Evolutionary conservation across 2,888 invertebrate genomes (phyloP), one percentile per base, ranked within the genome.

Genomic region (Calameuta idolon): DNA sequence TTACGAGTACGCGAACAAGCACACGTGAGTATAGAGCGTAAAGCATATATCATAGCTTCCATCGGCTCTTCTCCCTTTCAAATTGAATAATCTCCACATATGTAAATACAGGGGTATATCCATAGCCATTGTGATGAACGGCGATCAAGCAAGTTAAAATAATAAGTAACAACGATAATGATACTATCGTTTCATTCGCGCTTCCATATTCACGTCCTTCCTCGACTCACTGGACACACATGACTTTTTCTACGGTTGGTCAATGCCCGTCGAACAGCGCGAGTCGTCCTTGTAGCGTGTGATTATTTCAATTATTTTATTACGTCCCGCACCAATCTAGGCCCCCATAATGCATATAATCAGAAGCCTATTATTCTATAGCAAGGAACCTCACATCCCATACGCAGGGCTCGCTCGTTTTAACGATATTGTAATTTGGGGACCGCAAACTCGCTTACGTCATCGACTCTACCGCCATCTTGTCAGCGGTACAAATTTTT

Each of bases 281-380:
- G 79, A 82, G 82, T 81, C 83, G 83, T 86, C 82, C 82, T 85
- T 85, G 87, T 80, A 84, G 83, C 84, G 83, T 88, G 85, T 87
- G 88, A 88, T 90, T 90, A 90, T 89, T 89, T 88, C 89, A 88
- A 88, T 90, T 90, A 90, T 89, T 90, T 89, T 86, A 90, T 89
- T 90, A 90, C 87, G 84, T 85, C 84, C 84, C 85, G 83, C 85
- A 88, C 87, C 88, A 89, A 88, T 89, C 86, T 87, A 85, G 79
- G 83, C 82, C 84, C 82, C 83, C 80, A 86, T 89, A 89, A 89
- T 89, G 85, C 88, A 85, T 89, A 89, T 89, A 89, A 89, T 89
- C 89, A 88, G 79, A 15, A 68, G 81, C 84, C 88, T 85, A 89
- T 89, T 88, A 87, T 83, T 86, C 79, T 74, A 79, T 74, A 77